Base-by-base conservation (phyloP, 1,140 invertebrate species). In the Lanistes nyassanus region DNA sequence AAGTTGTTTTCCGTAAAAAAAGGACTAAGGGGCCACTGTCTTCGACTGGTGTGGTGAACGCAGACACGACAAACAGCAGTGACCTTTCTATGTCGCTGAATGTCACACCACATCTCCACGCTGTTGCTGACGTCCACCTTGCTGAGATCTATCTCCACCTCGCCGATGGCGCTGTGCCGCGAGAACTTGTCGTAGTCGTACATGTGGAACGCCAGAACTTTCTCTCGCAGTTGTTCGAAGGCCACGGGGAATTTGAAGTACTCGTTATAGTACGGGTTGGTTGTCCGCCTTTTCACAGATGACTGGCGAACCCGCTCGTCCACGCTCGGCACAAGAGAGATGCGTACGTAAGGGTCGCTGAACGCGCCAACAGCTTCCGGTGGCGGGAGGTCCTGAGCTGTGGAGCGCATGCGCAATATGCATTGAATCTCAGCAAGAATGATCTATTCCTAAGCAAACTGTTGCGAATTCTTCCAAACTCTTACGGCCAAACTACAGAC, bases 151-250 rank as follows among this genome's bases (percentile, higher is more conserved):
- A 96, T 89, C 26, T 94, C 92, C 9, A 96, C 95, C 86, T 95
- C 94, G 1, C 95, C 95, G 74, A 96, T 95, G 47, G 95, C 91
- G 87, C 96, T 95, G 84, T 97, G 95, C 5, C 94, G 91, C 37
- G 94, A 96, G 90, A 96, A 96, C 64, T 95, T 92, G 88, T 96
- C 95, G 88, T 96, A 96, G 88, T 96, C 95, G 86, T 95, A 96
- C 0, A 97, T 93, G 1, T 94, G 95, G 87, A 97, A 96, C 84
- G 95, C 93, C 1, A 96, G 88, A 68, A 93, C 94, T 26, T 60
- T 62, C 26, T 74, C 91, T 11, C 92, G 90, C 2, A 95, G 87
- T 73, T 95, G 94, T 72, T 94, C 93, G 82, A 94, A 93, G 0
- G 92, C 90, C 34, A 92, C 87, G 58, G 92, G 92, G 82, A 92